Conservation (phyloP, 2,888 invertebrate species). For the Lasioglossum vierecki region DNA sequence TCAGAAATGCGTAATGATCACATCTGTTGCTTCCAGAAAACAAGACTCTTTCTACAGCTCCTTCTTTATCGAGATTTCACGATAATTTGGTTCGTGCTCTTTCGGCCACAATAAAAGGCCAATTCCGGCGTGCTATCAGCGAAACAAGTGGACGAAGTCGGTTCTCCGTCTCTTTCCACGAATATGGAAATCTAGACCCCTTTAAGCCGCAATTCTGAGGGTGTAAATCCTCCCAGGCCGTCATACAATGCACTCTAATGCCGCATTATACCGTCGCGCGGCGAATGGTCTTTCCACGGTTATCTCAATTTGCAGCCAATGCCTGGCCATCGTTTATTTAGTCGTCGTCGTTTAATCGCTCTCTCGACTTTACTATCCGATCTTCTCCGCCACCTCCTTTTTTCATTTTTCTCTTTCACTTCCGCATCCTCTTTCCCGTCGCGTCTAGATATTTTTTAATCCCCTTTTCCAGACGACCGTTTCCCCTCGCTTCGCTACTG, state of each 20-base stretch:
- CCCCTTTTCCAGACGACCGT: conserved; percentile 1
- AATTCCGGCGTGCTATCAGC: conserved; percentile 25
- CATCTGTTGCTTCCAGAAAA: no score
- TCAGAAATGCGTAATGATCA: no score
- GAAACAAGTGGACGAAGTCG: conserved; percentile 32
- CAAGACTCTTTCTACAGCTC: no score
- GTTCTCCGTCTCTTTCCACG: conserved; percentile 41
- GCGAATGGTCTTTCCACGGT: conserved; percentile 64
- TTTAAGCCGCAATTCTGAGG: conserved; percentile 79
- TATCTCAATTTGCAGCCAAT: conserved; percentile 80
- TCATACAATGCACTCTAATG: conserved; percentile 80
- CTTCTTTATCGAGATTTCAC: no score
- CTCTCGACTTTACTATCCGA: conserved; percentile 3
- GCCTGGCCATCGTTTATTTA: conserved; percentile 64
- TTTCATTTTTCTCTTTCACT: neutral
- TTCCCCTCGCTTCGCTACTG: neutral
- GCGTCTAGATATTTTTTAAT: conserved; percentile 1
- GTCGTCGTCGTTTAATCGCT: conserved; percentile 54
- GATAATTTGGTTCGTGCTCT: conserved; percentile 13
- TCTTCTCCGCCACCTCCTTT: neutral
- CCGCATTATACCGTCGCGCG: conserved; percentile 74
- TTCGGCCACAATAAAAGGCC: conserved; percentile 14
- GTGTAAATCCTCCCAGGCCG: conserved; percentile 77
- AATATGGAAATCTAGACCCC: conserved; percentile 75
- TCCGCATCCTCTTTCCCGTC: neutral